phyloP scores from a whole-genome alignment of 1,140 invertebrate species.

The Grapholita molesta region DNA sequence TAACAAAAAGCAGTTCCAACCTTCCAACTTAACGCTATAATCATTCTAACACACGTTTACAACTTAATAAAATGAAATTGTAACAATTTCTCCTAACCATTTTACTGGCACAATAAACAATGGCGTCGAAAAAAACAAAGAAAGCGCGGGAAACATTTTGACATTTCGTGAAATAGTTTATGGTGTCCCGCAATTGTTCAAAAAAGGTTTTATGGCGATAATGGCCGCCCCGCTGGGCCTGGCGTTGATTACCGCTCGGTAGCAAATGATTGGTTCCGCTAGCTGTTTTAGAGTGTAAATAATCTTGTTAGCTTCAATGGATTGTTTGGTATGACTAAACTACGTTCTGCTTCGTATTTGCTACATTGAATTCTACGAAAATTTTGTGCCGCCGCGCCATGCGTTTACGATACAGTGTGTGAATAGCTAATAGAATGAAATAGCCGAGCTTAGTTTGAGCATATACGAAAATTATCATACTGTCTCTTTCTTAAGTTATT shows the following conservation, averaged over 20 bases:
- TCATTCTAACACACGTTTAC: slow-evolving; percentile 10
- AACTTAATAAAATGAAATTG: slow-evolving; percentile 52
- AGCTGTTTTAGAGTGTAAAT: slow-evolving; percentile 59
- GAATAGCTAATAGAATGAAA: too few relatives aligned
- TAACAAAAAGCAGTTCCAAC: too few relatives aligned
- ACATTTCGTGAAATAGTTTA: slow-evolving; percentile 51
- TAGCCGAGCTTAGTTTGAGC: too few relatives aligned
- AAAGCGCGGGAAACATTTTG: slow-evolving; percentile 63
- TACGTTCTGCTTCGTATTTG: slow-evolving; percentile 23
- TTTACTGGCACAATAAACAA: slow-evolving; percentile 54
- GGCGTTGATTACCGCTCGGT: slow-evolving; percentile 56
- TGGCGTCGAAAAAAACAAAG: slow-evolving; percentile 37
- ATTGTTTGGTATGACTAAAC: slow-evolving; percentile 40
- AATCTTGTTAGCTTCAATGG: slow-evolving; percentile 42
- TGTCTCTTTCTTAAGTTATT: too few relatives aligned
- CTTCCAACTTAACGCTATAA: not conserved
- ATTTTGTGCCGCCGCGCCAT: not conserved
- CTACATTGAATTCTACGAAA: not conserved
- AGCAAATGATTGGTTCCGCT: slow-evolving; percentile 73
- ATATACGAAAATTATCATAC: too few relatives aligned
- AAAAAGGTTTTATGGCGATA: slow-evolving; percentile 49
- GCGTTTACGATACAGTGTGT: not conserved
- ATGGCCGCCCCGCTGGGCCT: slow-evolving; percentile 39
- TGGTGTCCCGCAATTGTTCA: slow-evolving; percentile 57
- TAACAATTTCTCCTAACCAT: slow-evolving; percentile 49